Conservation (phyloP, 2,113 vertebrate species). For the Gopherus flavomarginatus region DNA sequence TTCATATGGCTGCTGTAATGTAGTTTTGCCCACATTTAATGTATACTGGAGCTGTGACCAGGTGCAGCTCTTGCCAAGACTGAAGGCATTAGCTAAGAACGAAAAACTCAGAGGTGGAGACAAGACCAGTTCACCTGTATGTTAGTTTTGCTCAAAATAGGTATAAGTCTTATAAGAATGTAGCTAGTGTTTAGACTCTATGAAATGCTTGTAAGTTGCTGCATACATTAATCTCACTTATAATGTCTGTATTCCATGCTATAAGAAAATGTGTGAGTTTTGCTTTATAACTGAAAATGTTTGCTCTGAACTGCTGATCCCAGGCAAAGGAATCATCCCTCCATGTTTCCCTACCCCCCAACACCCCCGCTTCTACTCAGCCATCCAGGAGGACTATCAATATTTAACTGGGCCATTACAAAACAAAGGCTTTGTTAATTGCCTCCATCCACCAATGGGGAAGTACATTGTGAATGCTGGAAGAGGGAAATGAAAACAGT, state of each 20-base stretch:
- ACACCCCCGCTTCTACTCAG: fast-evolving
- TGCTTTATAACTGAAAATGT: neutral
- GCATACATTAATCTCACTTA: neutral
- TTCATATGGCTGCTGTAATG: neutral
- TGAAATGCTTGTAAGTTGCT: neutral
- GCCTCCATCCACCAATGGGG: neutral
- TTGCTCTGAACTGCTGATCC: neutral
- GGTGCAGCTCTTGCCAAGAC: neutral
- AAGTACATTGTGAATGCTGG: neutral
- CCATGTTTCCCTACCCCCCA: too few species aligned
- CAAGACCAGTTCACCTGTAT: neutral
- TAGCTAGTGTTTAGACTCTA: neutral
- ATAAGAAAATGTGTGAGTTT: neutral
- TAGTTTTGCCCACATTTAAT: neutral
- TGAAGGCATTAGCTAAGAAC: neutral
- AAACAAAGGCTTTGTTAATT: too few species aligned
- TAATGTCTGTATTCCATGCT: neutral
- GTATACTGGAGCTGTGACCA: neutral
- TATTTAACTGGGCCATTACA: too few species aligned
- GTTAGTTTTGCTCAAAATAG: neutral
- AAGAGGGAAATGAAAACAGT: neutral
- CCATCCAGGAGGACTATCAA: neutral
- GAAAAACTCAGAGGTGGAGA: neutral
- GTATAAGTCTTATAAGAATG: neutral
- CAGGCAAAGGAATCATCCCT: neutral